Evolutionary conservation across 2,797 vertebrate species (phyloP).

Genomic region (Scyliorhinus canicula): DNA sequence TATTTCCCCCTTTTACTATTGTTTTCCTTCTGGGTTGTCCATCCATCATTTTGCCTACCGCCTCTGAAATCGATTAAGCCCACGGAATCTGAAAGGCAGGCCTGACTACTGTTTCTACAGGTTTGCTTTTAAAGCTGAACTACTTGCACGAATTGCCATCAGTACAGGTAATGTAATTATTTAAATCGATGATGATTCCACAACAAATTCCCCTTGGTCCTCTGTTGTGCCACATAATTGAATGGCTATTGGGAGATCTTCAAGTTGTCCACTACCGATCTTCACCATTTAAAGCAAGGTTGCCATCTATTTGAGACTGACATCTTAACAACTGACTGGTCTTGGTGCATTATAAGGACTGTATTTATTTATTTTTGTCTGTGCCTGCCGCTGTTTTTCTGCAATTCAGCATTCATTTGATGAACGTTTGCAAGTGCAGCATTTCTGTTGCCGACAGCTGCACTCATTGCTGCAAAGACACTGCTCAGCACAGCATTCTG

Average conservation of each 20-base stretch:
- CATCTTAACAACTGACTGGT: background rate
- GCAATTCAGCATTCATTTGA: background rate
- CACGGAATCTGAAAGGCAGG: background rate
- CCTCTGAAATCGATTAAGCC: background rate
- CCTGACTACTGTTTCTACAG: background rate
- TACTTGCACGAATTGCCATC: too few relatives aligned
- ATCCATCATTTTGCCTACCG: too few relatives aligned
- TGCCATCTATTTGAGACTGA: background rate
- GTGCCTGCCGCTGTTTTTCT: background rate
- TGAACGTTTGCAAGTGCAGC: background rate
- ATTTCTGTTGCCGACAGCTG: constrained; percentile 17
- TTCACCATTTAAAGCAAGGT: background rate
- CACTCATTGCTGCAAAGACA: background rate
- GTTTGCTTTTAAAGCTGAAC: background rate
- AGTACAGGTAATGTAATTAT: background rate
- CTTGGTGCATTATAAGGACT: background rate
- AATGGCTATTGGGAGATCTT: background rate
- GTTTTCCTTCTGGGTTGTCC: background rate
- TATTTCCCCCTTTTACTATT: too few relatives aligned
- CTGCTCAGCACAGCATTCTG: background rate
- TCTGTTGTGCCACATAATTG: background rate
- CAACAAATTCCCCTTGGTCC: background rate
- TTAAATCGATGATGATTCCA: background rate
- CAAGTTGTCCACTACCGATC: background rate
- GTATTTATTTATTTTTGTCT: background rate